phyloP scores from a whole-genome alignment of 2,888 invertebrate species.

The Aspidapion aeneum region DNA sequence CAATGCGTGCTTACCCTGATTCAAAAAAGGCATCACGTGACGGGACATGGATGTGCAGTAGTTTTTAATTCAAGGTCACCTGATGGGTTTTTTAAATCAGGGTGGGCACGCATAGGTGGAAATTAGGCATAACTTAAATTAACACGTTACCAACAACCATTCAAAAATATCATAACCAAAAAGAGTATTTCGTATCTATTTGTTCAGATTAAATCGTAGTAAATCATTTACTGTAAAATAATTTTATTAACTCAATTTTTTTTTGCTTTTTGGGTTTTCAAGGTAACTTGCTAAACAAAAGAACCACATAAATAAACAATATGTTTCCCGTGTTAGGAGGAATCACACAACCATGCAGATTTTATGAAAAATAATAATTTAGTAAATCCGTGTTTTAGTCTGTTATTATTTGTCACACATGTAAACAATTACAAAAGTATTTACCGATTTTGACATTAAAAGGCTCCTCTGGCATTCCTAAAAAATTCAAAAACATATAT shows the following conservation, averaged over 20 bases:
- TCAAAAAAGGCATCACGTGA: no score
- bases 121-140: no score
- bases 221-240: no score
- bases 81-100: no score
- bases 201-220: no score
- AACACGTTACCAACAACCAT: no score
- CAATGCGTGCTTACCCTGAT: no score
- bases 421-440: not conserved
- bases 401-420: not conserved
- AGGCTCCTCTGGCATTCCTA: not conserved
- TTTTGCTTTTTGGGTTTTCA: not conserved
- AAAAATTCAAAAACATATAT: not conserved
- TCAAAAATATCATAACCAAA: no score
- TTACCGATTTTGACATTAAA: slow-evolving; percentile 1
- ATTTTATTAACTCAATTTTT: not conserved
- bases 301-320: not conserved
- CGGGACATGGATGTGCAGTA: no score
- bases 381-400: not conserved
- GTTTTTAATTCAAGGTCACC: no score
- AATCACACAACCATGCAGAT: not conserved
- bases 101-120: no score
- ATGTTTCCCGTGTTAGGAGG: not conserved
- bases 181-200: no score
- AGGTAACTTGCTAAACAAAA: not conserved
- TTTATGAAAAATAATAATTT: not conserved